Percentiles rank a stretch among this genome's conserved stretches.
These are phyloP conservation scores for Anoplopoma fimbria DNA, from an alignment of 2,113 vertebrate species.

Conservation along the genomic window DNA sequence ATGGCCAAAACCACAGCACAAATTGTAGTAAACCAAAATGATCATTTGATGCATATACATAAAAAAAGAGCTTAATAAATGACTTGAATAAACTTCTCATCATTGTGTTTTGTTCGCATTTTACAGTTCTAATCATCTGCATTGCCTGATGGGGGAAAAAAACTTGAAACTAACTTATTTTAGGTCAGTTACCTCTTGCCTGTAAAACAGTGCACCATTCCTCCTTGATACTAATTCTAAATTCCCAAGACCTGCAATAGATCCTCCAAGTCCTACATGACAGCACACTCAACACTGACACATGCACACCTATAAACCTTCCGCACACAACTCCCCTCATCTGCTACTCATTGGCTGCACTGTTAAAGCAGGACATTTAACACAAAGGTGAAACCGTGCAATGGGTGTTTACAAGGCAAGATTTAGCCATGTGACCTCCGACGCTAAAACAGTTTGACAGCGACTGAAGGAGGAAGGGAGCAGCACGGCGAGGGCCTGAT, in stretches of 20 bases:
- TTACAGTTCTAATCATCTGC: background rate
- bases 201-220: conserved; percentile 48
- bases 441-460: conserved; percentile 45
- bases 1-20: background rate
- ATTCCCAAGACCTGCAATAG: conserved; percentile 55
- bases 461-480: conserved; percentile 53
- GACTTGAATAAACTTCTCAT: background rate
- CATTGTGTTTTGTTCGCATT: background rate
- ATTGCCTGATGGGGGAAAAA: background rate
- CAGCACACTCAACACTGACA: conserved; percentile 64
- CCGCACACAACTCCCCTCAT: conserved; percentile 66
- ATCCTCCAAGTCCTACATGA: conserved; percentile 57
- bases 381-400: conserved; percentile 66
- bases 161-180: background rate
- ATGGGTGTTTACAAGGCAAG: conserved; percentile 71
- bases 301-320: conserved; percentile 62
- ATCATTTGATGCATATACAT: background rate
- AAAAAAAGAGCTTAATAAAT: background rate
- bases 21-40: background rate
- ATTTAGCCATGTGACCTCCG: conserved; percentile 73
- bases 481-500: conserved; percentile 42
- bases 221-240: conserved; percentile 42
- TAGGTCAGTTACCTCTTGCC: conserved; percentile 48
- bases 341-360: conserved; percentile 74
- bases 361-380: conserved; percentile 67